Base-by-base conservation (phyloP, 2,797 vertebrate species). In the Centroberyx gerrardi region DNA sequence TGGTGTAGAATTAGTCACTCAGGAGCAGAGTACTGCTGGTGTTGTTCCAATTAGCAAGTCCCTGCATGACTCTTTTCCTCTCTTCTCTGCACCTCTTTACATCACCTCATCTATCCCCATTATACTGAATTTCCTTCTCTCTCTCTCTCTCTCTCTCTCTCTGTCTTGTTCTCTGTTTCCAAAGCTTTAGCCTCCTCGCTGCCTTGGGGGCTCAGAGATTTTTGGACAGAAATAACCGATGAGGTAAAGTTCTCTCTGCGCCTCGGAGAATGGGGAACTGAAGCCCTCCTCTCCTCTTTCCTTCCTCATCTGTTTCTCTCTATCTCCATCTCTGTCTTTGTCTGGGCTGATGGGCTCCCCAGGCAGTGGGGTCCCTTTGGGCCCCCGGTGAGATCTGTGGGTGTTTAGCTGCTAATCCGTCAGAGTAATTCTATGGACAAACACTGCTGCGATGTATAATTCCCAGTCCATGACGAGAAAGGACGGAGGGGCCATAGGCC, bases 391-490 rank as follows among this genome's bases (percentile, higher is more conserved):
- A 85, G 91, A 93, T 93, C 90, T 85, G 88, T 88, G 86, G 90
- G 88, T 93, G 90, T 93, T 94, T 91, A 92, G 86, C 81, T 86
- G 90, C 90, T 94, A 94, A 95, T 95, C 91, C 87, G 84, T 94
- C 94, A 93, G 88, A 92, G 82, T 88, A 88, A 91, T 92, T 90
- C 88, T 77, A 77, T 87, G 83, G 90, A 90, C 89, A 92, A 95
- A 93, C 93, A 89, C 76, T 66, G 80, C 83, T 63, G 75, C 74
- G 49, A 87, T 84, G 82, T 89, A 82, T 85, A 90, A 89, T 90
- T 90, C 90, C 89, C 89, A 70, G 68, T 89, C 80, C 81, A 68
- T 76, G 29, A 90, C 72, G 83, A 90, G 84, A 79, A 85, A 90
- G 81, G 89, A 93, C 76, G 44, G 58, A 38, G 38, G 63, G 90